Evolutionary conservation across 2,888 invertebrate genomes (phyloP).

Genomic region (Drosophila tripunctata): DNA sequence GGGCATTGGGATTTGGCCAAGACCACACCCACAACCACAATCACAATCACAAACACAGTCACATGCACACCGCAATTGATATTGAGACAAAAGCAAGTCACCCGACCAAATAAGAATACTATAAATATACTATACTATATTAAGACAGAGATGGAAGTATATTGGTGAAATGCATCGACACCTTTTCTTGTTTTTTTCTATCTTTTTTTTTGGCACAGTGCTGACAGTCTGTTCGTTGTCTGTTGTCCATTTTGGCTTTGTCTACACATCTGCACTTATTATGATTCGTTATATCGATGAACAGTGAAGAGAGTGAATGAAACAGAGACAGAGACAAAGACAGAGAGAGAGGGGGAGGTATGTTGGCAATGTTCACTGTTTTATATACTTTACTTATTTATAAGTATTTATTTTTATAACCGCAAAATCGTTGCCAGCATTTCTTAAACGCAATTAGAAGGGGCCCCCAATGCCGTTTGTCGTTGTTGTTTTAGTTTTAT

Average conservation of each 20-base stretch:
- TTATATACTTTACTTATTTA: slow-evolving; percentile 54
- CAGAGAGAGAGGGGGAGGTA: not conserved
- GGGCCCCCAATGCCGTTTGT: slow-evolving; percentile 51
- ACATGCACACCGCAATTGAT: too few relatives aligned
- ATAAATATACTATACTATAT: not conserved
- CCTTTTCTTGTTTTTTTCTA: slow-evolving; percentile 14
- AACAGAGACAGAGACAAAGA: not conserved
- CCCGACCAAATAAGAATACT: slow-evolving; percentile 37
- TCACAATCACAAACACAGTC: slow-evolving; percentile 17
- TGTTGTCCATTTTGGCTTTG: slow-evolving; percentile 40
- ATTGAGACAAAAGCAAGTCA: slow-evolving; percentile 42
- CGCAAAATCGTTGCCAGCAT: slow-evolving; percentile 58
- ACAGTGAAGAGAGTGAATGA: not conserved
- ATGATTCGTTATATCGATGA: slow-evolving; percentile 40
- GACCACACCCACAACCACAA: slow-evolving; percentile 6
- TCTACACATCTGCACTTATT: slow-evolving; percentile 62
- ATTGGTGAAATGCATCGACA: slow-evolving; percentile 24
- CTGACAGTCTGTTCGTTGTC: slow-evolving; percentile 49
- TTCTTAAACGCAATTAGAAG: slow-evolving; percentile 70
- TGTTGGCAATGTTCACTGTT: slow-evolving; percentile 46
- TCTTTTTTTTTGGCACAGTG: slow-evolving; percentile 44
- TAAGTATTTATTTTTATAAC: slow-evolving; percentile 64
- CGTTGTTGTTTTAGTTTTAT: not conserved
- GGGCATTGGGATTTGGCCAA: slow-evolving; percentile 15
- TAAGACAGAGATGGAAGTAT: slow-evolving; percentile 16